Conservation (phyloP, 2,888 invertebrate species). For the Diachrysia chrysitis region DNA sequence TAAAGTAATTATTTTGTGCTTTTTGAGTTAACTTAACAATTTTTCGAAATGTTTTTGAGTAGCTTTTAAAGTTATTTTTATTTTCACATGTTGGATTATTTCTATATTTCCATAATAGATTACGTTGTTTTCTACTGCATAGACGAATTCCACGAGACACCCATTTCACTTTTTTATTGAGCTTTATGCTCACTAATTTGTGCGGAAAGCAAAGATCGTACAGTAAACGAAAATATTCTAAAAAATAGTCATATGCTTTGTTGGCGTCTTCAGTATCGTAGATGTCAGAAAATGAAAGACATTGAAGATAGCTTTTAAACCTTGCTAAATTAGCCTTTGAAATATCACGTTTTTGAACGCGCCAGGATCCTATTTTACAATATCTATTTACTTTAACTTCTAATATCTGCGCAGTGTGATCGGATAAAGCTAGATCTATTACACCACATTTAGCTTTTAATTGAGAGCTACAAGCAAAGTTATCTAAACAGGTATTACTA, state of each 20-base stretch:
- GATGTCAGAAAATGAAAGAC: slow-evolving; percentile 3
- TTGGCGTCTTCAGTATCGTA: slow-evolving; percentile 7
- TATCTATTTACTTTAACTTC: neutral
- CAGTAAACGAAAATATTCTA: slow-evolving; percentile 6
- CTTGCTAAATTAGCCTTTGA: neutral
- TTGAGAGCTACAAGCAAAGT: slow-evolving; percentile 1
- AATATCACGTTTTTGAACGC: neutral
- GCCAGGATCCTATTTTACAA: neutral
- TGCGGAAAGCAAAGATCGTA: slow-evolving; percentile 8
- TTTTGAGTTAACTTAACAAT: slow-evolving; percentile 12
- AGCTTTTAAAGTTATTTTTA: slow-evolving; percentile 6
- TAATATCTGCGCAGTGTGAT: slow-evolving; percentile 10
- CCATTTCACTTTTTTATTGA: neutral
- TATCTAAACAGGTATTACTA: slow-evolving; percentile 8
- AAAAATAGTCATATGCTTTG: slow-evolving; percentile 5
- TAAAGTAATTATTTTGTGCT: slow-evolving; percentile 14
- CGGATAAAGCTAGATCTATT: slow-evolving; percentile 9
- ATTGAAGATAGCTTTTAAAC: slow-evolving; percentile 5
- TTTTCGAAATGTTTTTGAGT: neutral
- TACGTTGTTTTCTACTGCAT: slow-evolving; percentile 7
- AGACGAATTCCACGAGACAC: neutral
- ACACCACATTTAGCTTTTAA: neutral
- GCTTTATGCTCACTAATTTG: neutral
- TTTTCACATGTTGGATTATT: neutral
- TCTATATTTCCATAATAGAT: slow-evolving; percentile 11